These are phyloP conservation scores for Brachyrhaphis roseni DNA, from an alignment of 2,797 vertebrate genomes.

Conservation along the genomic window DNA sequence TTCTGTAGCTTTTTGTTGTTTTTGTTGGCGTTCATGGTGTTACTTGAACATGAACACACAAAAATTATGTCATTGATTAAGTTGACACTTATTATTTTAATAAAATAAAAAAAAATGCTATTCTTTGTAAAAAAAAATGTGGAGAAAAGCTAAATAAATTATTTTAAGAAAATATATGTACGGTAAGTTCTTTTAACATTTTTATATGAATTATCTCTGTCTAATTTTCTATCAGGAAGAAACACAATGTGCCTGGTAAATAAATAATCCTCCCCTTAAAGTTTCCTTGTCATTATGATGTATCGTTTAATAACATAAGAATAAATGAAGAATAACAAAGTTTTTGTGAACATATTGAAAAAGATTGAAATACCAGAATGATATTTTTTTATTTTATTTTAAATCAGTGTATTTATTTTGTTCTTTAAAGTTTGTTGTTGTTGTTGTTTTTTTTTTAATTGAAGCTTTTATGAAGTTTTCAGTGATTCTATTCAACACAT, in stretches of 20 bases:
- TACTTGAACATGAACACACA: background rate
- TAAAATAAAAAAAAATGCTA: background rate
- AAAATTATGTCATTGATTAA: background rate
- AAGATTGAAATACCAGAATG: background rate
- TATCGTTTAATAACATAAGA: background rate
- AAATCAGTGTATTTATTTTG: background rate
- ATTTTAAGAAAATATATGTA: background rate
- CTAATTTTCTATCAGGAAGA: background rate
- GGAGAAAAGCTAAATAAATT: background rate
- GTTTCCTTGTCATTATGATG: too few relatives aligned
- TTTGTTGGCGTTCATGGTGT: background rate
- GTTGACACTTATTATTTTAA: background rate
- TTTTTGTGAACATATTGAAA: background rate
- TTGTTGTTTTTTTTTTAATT: background rate
- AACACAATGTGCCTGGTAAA: background rate
- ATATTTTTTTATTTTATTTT: background rate
- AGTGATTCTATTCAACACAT: background rate
- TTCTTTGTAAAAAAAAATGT: background rate
- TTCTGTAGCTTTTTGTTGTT: background rate
- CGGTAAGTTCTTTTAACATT: background rate
- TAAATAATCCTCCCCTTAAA: too few relatives aligned
- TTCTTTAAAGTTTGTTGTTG: background rate
- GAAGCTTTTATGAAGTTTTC: background rate
- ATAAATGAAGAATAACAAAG: background rate
- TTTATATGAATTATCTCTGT: background rate